Percentiles rank a stretch among this genome's conserved stretches.
These are phyloP conservation scores for Tachysurus vachellii DNA, from an alignment of 2,113 vertebrate species.

Conservation along the genomic window DNA sequence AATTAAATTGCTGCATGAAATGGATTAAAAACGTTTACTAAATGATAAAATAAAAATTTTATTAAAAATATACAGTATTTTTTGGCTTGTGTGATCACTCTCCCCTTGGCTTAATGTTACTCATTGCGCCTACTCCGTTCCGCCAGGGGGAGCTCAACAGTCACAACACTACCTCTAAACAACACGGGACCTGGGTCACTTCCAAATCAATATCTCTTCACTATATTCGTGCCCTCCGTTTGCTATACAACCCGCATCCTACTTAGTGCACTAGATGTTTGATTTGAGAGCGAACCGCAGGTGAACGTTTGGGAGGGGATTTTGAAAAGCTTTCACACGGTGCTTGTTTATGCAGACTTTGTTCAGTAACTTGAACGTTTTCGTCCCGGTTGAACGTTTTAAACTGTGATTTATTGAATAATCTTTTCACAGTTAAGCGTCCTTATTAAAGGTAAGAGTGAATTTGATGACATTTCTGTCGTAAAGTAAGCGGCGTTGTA, in stretches of 20 bases:
- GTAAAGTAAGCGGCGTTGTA: background rate
- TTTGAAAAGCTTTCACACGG: constrained; percentile 46
- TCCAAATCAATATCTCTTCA: background rate
- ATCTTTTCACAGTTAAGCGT: too few species aligned
- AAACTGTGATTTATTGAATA: background rate
- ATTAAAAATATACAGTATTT: background rate
- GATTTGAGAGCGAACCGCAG: constrained; percentile 18
- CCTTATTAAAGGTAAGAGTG: background rate
- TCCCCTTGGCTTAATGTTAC: background rate
- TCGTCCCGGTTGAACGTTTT: background rate
- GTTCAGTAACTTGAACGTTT: background rate
- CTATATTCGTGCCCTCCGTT: background rate
- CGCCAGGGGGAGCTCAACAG: background rate
- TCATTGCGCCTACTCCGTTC: background rate
- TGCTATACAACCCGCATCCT: background rate
- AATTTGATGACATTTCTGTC: background rate
- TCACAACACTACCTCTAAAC: too few species aligned
- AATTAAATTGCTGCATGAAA: too few species aligned
- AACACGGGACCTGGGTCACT: background rate
- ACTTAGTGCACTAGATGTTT: background rate
- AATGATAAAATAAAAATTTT: background rate
- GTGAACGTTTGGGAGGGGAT: constrained; percentile 42
- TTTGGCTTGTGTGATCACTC: background rate
- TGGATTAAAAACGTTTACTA: background rate
- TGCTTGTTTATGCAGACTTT: background rate